Evolutionary conservation across 1,140 invertebrate genomes (phyloP).

Genomic region (Drosophila sp.): DNA sequence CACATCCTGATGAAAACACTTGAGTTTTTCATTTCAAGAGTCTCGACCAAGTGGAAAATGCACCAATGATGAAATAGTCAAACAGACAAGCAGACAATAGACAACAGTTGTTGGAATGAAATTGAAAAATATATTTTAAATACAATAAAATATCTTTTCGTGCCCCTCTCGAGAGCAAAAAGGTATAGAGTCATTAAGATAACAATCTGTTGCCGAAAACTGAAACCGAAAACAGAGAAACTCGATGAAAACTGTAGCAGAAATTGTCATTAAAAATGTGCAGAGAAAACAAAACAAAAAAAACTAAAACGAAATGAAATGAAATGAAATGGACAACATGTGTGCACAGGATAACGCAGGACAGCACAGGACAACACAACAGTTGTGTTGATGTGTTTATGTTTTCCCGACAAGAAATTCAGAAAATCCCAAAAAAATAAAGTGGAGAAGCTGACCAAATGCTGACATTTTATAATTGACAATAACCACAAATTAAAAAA

Average conservation of each 20-base stretch:
- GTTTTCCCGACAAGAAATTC: slow-evolving; percentile 39
- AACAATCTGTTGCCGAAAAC: slow-evolving; percentile 70
- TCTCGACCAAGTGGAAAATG: slow-evolving; percentile 71
- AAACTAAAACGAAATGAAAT: slow-evolving; percentile 59
- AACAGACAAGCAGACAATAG: slow-evolving; percentile 9
- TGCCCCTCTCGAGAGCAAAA: slow-evolving; percentile 21
- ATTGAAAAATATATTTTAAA: slow-evolving; percentile 71
- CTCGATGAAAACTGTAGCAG: slow-evolving; percentile 70
- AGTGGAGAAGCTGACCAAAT: slow-evolving; percentile 2
- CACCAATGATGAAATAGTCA: slow-evolving; percentile 51
- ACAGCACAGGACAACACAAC: slow-evolving; percentile 41
- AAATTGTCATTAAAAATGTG: slow-evolving; percentile 73
- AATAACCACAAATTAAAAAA: slow-evolving; percentile 24
- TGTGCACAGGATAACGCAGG: slow-evolving; percentile 53
- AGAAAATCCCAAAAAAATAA: slow-evolving; percentile 12
- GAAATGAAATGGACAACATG: slow-evolving; percentile 75
- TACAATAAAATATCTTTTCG: slow-evolving; percentile 66
- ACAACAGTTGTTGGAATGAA: slow-evolving; percentile 71
- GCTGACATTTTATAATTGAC: slow-evolving; percentile 17
- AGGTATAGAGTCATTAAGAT: slow-evolving; percentile 82
- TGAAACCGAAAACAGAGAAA: slow-evolving; percentile 45
- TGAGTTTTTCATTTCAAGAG: slow-evolving; percentile 61
- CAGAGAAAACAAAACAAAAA: slow-evolving; percentile 48
- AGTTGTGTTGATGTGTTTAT: slow-evolving; percentile 65
- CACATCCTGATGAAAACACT: slow-evolving; percentile 57